These are phyloP conservation scores for Rugalucina vietnamica DNA, from an alignment of 2,888 invertebrate species.

Conservation along the genomic window DNA sequence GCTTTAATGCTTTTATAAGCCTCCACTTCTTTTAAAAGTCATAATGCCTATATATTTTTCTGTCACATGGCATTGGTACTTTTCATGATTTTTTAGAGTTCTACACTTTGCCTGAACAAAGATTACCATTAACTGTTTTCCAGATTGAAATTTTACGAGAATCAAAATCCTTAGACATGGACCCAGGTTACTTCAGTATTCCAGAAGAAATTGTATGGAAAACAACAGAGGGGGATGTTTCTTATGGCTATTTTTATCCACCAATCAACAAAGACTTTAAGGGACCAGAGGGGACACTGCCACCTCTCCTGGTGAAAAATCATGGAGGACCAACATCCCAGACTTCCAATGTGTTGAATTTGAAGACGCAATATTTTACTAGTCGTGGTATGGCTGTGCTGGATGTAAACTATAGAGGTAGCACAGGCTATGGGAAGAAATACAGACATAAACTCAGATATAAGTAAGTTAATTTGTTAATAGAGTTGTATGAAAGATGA, in stretches of 20 bases:
- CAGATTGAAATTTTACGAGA: conserved; percentile 72
- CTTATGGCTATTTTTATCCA: conserved; percentile 82
- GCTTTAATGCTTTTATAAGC: no score
- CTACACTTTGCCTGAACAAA: no score
- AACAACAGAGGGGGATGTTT: conserved; percentile 71
- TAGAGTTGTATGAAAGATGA: no score
- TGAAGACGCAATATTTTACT: conserved; percentile 83
- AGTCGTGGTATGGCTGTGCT: conserved; percentile 84
- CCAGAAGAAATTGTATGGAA: conserved; percentile 81
- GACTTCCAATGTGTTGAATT: conserved; percentile 74
- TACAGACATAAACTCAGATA: conserved; percentile 81
- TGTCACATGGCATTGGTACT: no score
- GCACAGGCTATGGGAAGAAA: conserved; percentile 83
- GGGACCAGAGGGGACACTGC: conserved; percentile 66
- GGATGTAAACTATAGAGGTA: conserved; percentile 84
- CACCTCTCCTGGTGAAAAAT: conserved; percentile 83
- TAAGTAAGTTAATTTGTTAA: conserved; percentile 78
- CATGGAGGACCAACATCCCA: conserved; percentile 84
- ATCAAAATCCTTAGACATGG: conserved; percentile 69
- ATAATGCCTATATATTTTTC: no score
- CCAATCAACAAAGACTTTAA: conserved; percentile 82
- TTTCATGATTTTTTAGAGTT: no score
- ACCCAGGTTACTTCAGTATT: conserved; percentile 80
- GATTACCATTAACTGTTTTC: conserved; percentile 7
- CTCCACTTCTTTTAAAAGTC: no score